Percentiles rank a stretch among this genome's conserved stretches.
Evolutionary conservation across 1,140 invertebrate species (phyloP).

Genomic region (Caenorhabditis inopinata): DNA sequence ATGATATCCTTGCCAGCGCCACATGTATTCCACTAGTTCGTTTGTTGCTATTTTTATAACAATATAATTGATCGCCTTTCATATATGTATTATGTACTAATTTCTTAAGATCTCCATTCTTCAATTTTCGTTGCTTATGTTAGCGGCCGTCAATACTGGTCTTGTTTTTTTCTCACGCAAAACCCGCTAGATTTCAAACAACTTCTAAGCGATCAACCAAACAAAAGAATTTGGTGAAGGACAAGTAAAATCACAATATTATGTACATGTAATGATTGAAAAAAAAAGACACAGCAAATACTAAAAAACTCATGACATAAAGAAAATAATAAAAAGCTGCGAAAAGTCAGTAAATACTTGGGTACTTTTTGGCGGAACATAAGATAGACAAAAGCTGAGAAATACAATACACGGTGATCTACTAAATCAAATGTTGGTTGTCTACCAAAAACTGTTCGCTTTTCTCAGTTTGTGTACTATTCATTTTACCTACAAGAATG

Average conservation of each 20-base stretch:
- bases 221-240: not conserved
- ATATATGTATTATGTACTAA: too few relatives aligned
- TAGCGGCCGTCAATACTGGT: too few relatives aligned
- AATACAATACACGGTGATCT: not conserved
- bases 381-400: slow-evolving; percentile 13
- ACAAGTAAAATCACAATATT: slow-evolving; percentile 28
- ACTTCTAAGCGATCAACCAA: slow-evolving; percentile 31
- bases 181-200: slow-evolving; percentile 33
- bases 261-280: slow-evolving; percentile 26
- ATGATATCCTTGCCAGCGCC: not conserved
- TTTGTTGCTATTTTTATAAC: not conserved
- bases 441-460: not conserved
- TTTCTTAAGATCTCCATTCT: too few relatives aligned
- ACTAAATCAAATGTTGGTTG: not conserved
- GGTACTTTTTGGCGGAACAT: slow-evolving; percentile 20
- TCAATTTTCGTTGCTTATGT: too few relatives aligned
- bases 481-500: too few relatives aligned
- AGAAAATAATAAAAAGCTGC: not conserved
- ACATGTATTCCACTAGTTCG: not conserved
- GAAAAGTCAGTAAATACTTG: slow-evolving; percentile 20
- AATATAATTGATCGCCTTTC: not conserved
- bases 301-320: not conserved
- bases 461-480: not conserved
- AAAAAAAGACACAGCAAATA: slow-evolving; percentile 4
- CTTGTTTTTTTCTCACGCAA: slow-evolving; percentile 24